These are phyloP conservation scores for Eupithecia pulchellata DNA, from an alignment of 2,888 invertebrate species.

Conservation along the genomic window DNA sequence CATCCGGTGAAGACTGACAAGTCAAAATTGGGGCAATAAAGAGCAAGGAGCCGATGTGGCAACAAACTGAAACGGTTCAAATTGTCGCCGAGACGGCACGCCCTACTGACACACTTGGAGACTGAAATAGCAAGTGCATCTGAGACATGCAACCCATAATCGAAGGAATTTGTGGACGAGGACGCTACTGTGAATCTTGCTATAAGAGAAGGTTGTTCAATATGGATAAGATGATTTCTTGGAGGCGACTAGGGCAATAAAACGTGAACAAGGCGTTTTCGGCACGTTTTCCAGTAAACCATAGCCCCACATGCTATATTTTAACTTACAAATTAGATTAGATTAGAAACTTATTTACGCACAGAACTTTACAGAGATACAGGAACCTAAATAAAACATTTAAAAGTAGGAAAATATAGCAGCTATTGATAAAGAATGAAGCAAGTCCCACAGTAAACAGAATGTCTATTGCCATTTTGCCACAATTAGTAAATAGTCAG, in stretches of 20 bases:
- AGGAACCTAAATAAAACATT: too few relatives aligned
- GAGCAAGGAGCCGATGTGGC: constrained; percentile 53
- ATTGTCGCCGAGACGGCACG: constrained; percentile 73
- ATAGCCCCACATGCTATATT: neutral
- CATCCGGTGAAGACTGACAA: constrained; percentile 36
- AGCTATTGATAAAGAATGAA: neutral
- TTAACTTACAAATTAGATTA: too few relatives aligned
- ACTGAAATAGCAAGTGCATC: constrained; percentile 75
- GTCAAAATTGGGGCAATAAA: constrained; percentile 60
- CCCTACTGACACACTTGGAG: constrained; percentile 75
- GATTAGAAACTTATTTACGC: too few relatives aligned
- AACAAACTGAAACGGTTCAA: constrained; percentile 58
- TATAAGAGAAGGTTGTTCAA: neutral
- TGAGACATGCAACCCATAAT: constrained; percentile 45
- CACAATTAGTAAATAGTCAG: neutral
- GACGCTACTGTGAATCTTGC: neutral
- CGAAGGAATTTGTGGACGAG: constrained; percentile 23
- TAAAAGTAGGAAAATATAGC: too few relatives aligned
- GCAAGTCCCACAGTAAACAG: neutral
- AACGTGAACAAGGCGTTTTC: neutral
- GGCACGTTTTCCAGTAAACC: neutral
- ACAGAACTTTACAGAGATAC: too few relatives aligned
- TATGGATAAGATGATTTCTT: neutral
- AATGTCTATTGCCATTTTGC: neutral
- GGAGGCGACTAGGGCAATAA: constrained; percentile 1